Percentiles rank a stretch among this genome's conserved stretches.
phyloP scores from a whole-genome alignment of 2,113 vertebrate species.

The Labeo rohita region DNA sequence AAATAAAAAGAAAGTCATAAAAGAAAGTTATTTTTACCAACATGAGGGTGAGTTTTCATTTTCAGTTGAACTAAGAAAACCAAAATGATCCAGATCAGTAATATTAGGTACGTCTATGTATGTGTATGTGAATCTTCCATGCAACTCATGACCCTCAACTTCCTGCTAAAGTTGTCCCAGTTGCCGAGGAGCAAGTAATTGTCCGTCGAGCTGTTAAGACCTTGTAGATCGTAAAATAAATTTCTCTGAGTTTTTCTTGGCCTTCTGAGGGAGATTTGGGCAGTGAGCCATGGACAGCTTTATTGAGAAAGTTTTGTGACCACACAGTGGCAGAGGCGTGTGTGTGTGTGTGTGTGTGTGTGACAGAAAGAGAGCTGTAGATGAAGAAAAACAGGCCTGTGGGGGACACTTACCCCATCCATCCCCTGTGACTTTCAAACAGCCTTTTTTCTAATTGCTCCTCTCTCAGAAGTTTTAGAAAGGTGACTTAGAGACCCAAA shows the following conservation, averaged over 20 bases:
- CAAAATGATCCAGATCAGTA: not conserved
- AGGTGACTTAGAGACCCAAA: conserved; percentile 16
- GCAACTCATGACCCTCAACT: not conserved
- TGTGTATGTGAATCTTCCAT: not conserved
- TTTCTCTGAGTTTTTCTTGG: conserved; percentile 42
- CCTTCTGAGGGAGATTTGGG: conserved; percentile 49
- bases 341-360: conserved; percentile 29
- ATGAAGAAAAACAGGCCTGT: conserved; percentile 11
- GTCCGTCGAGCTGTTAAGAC: conserved; percentile 53
- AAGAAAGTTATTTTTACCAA: too few species aligned
- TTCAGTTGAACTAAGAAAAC: not conserved
- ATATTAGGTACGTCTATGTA: conserved; percentile 32
- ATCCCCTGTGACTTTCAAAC: conserved; percentile 31
- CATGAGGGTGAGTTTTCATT: not conserved
- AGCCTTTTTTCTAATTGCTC: conserved; percentile 31
- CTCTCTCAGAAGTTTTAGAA: not conserved
- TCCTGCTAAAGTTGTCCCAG: not conserved
- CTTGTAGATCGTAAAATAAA: conserved; percentile 57
- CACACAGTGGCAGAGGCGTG: not conserved
- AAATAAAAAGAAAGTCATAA: too few species aligned
- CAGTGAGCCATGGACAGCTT: conserved; percentile 61
- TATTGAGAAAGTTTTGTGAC: conserved; percentile 45
- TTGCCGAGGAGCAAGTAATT: conserved; percentile 39
- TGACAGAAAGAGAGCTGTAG: not conserved
- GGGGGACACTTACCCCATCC: conserved; percentile 12